Evolutionary conservation across 2,888 invertebrate genomes (phyloP).

Genomic region (Osedax frankpressi): DNA sequence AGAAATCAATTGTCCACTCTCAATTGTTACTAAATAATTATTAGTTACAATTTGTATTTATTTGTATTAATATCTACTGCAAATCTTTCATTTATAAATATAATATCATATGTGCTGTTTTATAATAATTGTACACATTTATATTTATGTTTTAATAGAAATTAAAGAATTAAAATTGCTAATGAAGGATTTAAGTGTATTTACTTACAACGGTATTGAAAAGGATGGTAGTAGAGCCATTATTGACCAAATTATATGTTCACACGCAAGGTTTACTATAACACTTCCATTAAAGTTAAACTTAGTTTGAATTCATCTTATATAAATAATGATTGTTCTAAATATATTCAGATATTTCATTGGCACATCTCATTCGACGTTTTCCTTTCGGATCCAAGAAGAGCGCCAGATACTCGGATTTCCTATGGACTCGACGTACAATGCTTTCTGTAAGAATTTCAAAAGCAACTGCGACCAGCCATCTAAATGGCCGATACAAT

Average conservation of each 20-base stretch:
- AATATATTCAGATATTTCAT: slow-evolving; percentile 57
- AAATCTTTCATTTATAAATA: too few relatives aligned
- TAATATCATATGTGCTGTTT: background rate
- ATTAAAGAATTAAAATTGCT: slow-evolving; percentile 46
- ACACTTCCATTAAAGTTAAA: background rate
- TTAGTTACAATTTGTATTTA: background rate
- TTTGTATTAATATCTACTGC: background rate
- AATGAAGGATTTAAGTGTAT: slow-evolving; percentile 43
- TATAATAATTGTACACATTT: too few relatives aligned
- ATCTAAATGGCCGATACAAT: slow-evolving; percentile 56
- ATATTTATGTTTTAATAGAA: slow-evolving; percentile 36
- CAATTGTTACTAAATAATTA: background rate
- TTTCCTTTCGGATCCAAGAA: slow-evolving; percentile 88
- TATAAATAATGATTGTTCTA: too few relatives aligned
- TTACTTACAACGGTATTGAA: slow-evolving; percentile 31
- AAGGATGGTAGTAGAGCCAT: slow-evolving; percentile 79
- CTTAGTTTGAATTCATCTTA: too few relatives aligned
- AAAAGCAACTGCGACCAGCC: slow-evolving; percentile 60
- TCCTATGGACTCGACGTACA: slow-evolving; percentile 66
- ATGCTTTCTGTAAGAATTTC: slow-evolving; percentile 60
- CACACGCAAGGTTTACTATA: slow-evolving; percentile 57
- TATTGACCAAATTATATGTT: slow-evolving; percentile 86
- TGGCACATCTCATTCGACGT: slow-evolving; percentile 87
- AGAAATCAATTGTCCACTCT: background rate
- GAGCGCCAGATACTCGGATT: slow-evolving; percentile 89